These are phyloP conservation scores for Borostomias antarcticus DNA, from an alignment of 2,797 vertebrate species.

Conservation along the genomic window DNA sequence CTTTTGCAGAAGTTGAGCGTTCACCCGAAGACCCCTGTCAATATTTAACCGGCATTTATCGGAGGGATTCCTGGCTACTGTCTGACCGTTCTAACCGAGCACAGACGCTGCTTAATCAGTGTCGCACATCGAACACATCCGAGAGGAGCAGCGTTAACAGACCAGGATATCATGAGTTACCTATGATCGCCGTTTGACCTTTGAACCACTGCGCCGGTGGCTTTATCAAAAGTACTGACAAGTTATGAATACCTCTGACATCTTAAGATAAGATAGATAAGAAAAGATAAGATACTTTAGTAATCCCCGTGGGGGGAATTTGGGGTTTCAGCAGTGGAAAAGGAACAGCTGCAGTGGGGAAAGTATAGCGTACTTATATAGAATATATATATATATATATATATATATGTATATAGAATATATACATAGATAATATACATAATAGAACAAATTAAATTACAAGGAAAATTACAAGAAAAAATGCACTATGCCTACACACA, in stretches of 20 bases:
- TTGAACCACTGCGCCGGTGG: neutral
- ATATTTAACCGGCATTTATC: constrained; percentile 75
- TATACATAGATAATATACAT: too few relatives aligned
- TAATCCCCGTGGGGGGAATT: too few relatives aligned
- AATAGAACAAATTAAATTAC: too few relatives aligned
- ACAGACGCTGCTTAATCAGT: constrained; percentile 51
- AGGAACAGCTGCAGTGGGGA: too few relatives aligned
- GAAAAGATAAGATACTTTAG: too few relatives aligned
- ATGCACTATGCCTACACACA: too few relatives aligned
- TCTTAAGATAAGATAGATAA: too few relatives aligned
- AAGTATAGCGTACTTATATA: too few relatives aligned
- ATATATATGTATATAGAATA: too few relatives aligned
- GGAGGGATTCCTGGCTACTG: constrained; percentile 69
- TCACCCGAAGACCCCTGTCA: constrained; percentile 68
- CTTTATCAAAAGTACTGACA: neutral
- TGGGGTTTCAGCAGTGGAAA: too few relatives aligned
- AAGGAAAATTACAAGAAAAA: too few relatives aligned
- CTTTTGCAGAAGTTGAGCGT: constrained; percentile 62
- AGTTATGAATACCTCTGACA: neutral
- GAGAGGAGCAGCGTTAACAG: constrained; percentile 30
- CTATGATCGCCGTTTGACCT: neutral
- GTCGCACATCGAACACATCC: constrained; percentile 43
- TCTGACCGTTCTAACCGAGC: constrained; percentile 63
- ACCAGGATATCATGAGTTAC: neutral
- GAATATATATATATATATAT: too few relatives aligned